Conservation (phyloP, 92 coral and sea anemone genomes). For the Desmophyllum pertusum region DNA sequence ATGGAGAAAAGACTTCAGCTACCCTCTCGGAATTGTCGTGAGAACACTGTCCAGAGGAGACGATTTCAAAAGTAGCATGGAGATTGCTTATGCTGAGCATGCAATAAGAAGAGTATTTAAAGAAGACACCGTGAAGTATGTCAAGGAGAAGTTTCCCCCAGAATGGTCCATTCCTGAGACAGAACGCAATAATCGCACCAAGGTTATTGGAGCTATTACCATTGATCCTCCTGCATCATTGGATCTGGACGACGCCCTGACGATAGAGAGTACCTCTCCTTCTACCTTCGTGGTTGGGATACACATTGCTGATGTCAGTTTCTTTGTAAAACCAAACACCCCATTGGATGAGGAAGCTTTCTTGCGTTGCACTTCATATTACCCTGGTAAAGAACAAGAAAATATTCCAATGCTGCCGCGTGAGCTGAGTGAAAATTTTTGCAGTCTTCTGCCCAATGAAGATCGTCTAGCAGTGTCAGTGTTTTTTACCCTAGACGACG, state of each 20-base stretch:
- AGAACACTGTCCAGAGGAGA: slow-evolving; percentile 66
- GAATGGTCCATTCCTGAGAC: slow-evolving; percentile 65
- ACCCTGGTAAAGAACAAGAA: slow-evolving; percentile 63
- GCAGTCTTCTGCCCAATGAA: slow-evolving; percentile 73
- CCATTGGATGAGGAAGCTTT: slow-evolving; percentile 78
- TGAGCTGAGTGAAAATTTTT: slow-evolving; percentile 68
- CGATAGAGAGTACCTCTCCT: slow-evolving; percentile 46
- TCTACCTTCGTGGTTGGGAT: slow-evolving; percentile 65
- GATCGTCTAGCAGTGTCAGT: slow-evolving; percentile 85
- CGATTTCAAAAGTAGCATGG: slow-evolving; percentile 40
- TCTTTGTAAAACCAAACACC: slow-evolving; percentile 71
- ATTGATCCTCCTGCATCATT: slow-evolving; percentile 81
- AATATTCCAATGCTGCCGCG: slow-evolving; percentile 87
- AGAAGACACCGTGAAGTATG: slow-evolving; percentile 24
- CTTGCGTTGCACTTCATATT: slow-evolving; percentile 83
- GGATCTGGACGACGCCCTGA: slow-evolving; percentile 94
- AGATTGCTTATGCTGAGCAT: slow-evolving; percentile 73
- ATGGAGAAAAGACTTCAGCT: slow-evolving; percentile 66
- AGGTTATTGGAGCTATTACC: slow-evolving; percentile 68
- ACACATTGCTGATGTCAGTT: slow-evolving; percentile 96
- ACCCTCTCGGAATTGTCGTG: slow-evolving; percentile 81
- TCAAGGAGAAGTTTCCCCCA: slow-evolving; percentile 38
- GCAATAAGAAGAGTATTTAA: slow-evolving; percentile 53
- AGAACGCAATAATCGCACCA: slow-evolving; percentile 53
- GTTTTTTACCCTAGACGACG: slow-evolving; percentile 47